A percentile compares a stretch with the other conserved stretches of the same genome.
These are phyloP conservation scores for Hoplodrina blanda DNA, from an alignment of 2,888 invertebrate species.

Conservation along the genomic window DNA sequence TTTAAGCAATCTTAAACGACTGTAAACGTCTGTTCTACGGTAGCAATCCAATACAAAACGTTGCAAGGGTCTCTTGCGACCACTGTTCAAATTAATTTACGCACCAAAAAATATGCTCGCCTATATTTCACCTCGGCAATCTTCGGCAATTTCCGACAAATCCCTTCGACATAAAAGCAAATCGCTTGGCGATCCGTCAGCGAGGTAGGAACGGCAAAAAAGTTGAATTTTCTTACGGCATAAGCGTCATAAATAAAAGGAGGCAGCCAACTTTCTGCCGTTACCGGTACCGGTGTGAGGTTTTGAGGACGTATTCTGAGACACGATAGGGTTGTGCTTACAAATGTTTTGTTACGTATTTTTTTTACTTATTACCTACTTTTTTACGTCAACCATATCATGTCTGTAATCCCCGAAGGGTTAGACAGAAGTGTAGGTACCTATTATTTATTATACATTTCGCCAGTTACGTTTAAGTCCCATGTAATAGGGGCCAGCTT, in stretches of 20 bases:
- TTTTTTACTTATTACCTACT: too few species aligned
- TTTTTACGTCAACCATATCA: too few species aligned
- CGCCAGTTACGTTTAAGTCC: too few species aligned
- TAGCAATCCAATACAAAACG: not conserved
- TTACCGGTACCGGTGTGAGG: conserved; percentile 68
- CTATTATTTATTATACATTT: too few species aligned
- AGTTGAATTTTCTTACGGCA: conserved; percentile 79
- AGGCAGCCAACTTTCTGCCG: conserved; percentile 77
- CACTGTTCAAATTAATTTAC: conserved; percentile 37
- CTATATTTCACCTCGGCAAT: conserved; percentile 43
- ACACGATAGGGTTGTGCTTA: not conserved
- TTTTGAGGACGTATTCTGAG: conserved; percentile 73
- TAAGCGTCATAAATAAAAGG: conserved; percentile 82
- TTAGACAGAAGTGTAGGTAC: too few species aligned
- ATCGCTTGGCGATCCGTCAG: conserved; percentile 68
- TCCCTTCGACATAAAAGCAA: conserved; percentile 56
- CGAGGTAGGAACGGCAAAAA: conserved; percentile 64
- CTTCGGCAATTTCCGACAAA: conserved; percentile 46
- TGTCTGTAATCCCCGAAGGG: too few species aligned
- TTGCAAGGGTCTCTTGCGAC: not conserved
- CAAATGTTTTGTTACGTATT: too few species aligned
- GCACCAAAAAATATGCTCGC: conserved; percentile 34
- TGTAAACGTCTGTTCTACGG: not conserved
- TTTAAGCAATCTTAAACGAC: not conserved
- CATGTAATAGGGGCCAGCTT: too few species aligned